A percentile compares a stretch with the other conserved stretches of the same genome.
Conservation (phyloP, 2,113 vertebrate species). For the Philantomba maxwellii region DNA sequence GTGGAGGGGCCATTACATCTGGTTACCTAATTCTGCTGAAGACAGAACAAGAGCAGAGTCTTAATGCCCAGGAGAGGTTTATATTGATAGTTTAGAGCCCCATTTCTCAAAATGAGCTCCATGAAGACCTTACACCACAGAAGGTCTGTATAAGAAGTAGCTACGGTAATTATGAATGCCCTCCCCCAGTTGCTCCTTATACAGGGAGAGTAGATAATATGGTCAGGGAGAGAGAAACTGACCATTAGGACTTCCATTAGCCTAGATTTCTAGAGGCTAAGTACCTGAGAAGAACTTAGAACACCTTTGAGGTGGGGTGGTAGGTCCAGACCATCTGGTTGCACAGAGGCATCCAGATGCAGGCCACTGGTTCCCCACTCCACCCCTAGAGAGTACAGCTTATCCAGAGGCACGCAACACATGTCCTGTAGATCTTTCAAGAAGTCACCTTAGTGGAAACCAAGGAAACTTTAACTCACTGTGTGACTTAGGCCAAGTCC, state of each 20-base stretch:
- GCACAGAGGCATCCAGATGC: not conserved
- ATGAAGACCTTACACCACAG: not conserved
- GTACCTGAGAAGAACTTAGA: not conserved
- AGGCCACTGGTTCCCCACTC: not conserved
- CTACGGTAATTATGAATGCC: not conserved
- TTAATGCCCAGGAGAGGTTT: not conserved
- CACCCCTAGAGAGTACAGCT: not conserved
- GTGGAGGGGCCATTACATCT: not conserved
- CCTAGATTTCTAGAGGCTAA: not conserved
- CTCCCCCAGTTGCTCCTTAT: not conserved
- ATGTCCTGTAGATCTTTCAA: not conserved
- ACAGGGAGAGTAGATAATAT: not conserved
- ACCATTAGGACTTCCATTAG: not conserved
- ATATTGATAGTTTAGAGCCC: not conserved
- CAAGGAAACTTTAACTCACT: not conserved
- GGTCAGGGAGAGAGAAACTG: not conserved
- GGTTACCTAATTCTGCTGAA: not conserved
- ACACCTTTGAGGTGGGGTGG: not conserved
- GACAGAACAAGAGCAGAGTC: not conserved
- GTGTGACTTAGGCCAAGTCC: not conserved
- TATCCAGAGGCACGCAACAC: not conserved
- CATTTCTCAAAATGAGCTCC: not conserved
- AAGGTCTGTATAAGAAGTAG: not conserved
- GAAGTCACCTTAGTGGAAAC: not conserved
- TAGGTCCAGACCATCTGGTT: not conserved